phyloP scores from a whole-genome alignment of 2,113 vertebrate genomes.

The Pelecanus crispus region DNA sequence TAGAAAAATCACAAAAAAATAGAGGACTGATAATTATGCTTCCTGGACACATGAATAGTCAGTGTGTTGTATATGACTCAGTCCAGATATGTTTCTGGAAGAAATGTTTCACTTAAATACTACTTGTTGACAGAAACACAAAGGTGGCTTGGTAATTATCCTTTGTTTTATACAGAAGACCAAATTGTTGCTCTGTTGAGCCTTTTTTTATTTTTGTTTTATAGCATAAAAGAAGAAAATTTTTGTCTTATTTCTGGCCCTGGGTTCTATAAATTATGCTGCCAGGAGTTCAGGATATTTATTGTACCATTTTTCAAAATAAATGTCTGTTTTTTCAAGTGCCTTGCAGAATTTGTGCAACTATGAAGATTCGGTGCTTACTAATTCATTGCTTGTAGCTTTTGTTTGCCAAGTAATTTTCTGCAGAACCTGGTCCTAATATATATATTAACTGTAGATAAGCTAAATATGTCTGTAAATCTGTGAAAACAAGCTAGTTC shows the following conservation, averaged over 20 bases:
- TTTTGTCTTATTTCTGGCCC: not conserved
- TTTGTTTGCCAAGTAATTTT: not conserved
- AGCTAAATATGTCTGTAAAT: not conserved
- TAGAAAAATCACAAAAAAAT: fast-evolving
- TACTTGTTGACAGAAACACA: not conserved
- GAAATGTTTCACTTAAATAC: not conserved
- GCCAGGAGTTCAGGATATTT: not conserved
- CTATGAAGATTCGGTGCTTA: not conserved
- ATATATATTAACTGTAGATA: not conserved
- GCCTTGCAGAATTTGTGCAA: not conserved
- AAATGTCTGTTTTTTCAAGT: not conserved
- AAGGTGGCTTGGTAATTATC: not conserved
- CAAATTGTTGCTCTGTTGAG: not conserved
- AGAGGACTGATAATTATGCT: not conserved
- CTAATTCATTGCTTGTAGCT: not conserved
- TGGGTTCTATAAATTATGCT: not conserved
- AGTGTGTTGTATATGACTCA: not conserved
- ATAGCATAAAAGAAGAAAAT: not conserved
- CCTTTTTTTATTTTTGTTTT: not conserved
- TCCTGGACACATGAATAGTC: not conserved
- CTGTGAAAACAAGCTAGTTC: not conserved
- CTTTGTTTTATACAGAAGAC: not conserved
- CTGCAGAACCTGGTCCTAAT: not conserved
- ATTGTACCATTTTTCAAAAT: not conserved
- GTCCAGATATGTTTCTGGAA: not conserved